These are phyloP conservation scores for Anas flavirostris DNA, from an alignment of 2,797 vertebrate genomes.

Conservation along the genomic window DNA sequence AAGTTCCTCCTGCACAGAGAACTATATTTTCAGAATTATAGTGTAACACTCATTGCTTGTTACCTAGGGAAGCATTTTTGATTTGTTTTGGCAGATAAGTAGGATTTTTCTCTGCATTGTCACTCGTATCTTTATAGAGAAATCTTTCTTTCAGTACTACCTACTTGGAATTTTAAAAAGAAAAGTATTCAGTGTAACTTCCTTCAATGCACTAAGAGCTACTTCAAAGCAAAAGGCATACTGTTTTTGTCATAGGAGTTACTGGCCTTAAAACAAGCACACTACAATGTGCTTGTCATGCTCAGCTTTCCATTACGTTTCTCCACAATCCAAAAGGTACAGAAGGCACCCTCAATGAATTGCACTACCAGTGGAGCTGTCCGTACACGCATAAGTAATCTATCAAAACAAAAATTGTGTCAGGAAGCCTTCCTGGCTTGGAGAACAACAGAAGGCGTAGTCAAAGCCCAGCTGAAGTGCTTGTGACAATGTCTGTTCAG, in stretches of 20 bases:
- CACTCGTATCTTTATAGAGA: background rate
- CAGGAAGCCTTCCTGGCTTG: background rate
- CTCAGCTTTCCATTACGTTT: background rate
- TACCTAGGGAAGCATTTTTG: background rate
- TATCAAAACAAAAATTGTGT: background rate
- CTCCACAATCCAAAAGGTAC: background rate
- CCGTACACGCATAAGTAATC: background rate
- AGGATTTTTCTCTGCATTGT: background rate
- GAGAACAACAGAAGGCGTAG: background rate
- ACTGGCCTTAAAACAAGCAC: background rate
- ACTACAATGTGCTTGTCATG: background rate
- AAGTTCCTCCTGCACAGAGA: background rate
- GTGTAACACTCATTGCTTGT: background rate
- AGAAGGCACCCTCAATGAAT: background rate
- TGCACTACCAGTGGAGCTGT: background rate
- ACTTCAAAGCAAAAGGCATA: background rate
- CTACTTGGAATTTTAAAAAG: background rate
- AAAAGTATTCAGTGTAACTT: background rate
- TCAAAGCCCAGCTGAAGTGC: background rate
- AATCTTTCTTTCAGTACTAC: background rate
- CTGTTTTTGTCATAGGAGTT: background rate
- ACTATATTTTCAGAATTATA: background rate
- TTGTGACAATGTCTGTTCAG: background rate
- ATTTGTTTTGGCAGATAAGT: background rate
- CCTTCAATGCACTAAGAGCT: background rate